These are phyloP conservation scores for Ictidomys tridecemlineatus DNA, from an alignment of 2,113 vertebrate species.

Conservation along the genomic window DNA sequence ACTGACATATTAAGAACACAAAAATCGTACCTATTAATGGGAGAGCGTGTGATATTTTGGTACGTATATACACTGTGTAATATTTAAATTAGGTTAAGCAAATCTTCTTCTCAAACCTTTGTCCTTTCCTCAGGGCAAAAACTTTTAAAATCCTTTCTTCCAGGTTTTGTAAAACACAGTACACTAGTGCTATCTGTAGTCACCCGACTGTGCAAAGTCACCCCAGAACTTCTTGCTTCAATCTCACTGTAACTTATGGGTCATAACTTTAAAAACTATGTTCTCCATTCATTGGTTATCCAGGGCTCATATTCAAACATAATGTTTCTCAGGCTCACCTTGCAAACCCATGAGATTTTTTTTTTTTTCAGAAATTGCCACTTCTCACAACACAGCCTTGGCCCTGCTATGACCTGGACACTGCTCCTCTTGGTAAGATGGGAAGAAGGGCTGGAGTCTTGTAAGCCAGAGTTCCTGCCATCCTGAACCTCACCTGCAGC, in stretches of 20 bases:
- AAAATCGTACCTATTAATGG: not conserved
- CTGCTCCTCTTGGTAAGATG: not conserved
- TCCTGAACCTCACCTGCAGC: not conserved
- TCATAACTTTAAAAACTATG: not conserved
- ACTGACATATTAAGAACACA: not conserved
- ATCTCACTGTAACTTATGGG: not conserved
- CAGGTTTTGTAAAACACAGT: not conserved
- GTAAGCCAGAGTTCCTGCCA: not conserved
- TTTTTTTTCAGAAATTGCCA: not conserved
- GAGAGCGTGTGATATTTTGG: not conserved
- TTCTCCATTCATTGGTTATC: not conserved
- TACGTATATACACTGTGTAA: not conserved
- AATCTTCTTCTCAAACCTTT: not conserved
- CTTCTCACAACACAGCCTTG: not conserved
- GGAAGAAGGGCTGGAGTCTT: not conserved
- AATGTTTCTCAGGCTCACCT: not conserved
- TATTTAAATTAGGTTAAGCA: not conserved
- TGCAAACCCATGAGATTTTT: not conserved
- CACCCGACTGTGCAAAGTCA: not conserved
- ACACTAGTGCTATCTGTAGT: not conserved
- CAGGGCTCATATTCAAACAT: not conserved
- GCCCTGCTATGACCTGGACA: not conserved
- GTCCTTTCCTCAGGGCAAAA: not conserved
- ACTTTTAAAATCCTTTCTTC: not conserved
- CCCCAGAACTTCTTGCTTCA: not conserved